Base-by-base conservation (phyloP, 1,140 invertebrate species). In the Sycophaga agraensis region DNA sequence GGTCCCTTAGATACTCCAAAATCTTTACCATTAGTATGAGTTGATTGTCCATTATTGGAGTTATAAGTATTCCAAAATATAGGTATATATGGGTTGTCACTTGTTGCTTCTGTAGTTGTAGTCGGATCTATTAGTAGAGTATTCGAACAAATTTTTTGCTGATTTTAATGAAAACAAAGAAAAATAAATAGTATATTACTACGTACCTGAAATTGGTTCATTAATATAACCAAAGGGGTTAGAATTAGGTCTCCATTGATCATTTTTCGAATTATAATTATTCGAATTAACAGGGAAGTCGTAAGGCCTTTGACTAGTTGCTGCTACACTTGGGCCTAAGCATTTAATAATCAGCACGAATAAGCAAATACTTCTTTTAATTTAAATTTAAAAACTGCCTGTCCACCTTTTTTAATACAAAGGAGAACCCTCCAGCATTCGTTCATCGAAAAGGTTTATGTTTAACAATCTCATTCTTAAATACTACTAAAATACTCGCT, bases 221-320 rank as follows among this genome's bases (percentile, higher is more conserved):
- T 39, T 39, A 8, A 1, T 40, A 24, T 7, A 2, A n/a, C 0
- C 16, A 3, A 24, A 24, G 5, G 17, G 14, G n/a, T 26, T 40
- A 4, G 35, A 11, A 14, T 12, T 42, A n/a, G 11, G 16, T 8
- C 8, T 8, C 37, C 2, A 26, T 9, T 35, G 40, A 19, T 14
- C 21, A 12, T 67, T 66, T 46, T 56, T 63, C 21, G 66, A 64
- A 59, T 56, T 28, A 1, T 56, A 17, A 28, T 50, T 50, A 16
- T 54, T 54, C 24, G 34, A 26, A 63, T 48, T 55, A 11, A 7
- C 5, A 12, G 51, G 53, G 42, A 48, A 45, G 17, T 53, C 39
- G 21, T 37, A 34, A n/a, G n/a, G n/a, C 34, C 49, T 43, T 4
- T 49, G 8, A 51, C 46, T 40, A 35, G 19, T 55, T 14, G 16